Percentiles rank a stretch among this genome's conserved stretches.
Conservation (phyloP, 1,140 invertebrate genomes). For the Bombyx mandarina region DNA sequence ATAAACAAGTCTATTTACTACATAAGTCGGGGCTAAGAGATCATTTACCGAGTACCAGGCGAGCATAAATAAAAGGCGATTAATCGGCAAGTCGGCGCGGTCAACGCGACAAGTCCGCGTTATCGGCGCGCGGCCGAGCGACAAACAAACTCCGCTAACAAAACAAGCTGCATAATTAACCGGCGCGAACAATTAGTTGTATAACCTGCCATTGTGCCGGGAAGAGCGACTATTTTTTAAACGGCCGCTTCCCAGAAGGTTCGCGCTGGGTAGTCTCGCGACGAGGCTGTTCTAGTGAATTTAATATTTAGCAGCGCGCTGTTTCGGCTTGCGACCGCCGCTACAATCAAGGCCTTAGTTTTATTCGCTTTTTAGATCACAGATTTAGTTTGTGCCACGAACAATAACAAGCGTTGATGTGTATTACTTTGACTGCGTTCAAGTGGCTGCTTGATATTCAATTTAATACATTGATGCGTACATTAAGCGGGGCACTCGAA, state of each 20-base stretch:
- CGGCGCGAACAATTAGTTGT: slow-evolving; percentile 66
- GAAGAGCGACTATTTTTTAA: slow-evolving; percentile 32
- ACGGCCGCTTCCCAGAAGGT: slow-evolving; percentile 58
- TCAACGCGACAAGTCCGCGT: slow-evolving; percentile 19
- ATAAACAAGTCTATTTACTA: too few relatives aligned
- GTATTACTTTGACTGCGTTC: not conserved
- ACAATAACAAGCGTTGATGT: slow-evolving; percentile 1
- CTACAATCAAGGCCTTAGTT: slow-evolving; percentile 11
- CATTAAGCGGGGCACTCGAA: slow-evolving; percentile 4
- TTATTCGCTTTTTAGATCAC: too few relatives aligned
- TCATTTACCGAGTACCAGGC: slow-evolving; percentile 7
- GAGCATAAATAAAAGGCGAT: slow-evolving; percentile 19
- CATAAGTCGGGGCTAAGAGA: slow-evolving; percentile 7
- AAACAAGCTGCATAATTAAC: slow-evolving; percentile 57
- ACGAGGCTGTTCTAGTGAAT: slow-evolving; percentile 28
- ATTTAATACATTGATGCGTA: too few relatives aligned
- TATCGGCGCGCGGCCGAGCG: slow-evolving; percentile 17
- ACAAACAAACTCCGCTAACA: slow-evolving; percentile 38
- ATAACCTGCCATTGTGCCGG: slow-evolving; percentile 54
- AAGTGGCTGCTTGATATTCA: too few relatives aligned
- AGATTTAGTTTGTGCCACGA: not conserved
- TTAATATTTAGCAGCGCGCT: slow-evolving; percentile 34
- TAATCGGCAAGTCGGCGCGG: slow-evolving; percentile 35
- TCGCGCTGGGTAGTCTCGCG: slow-evolving; percentile 14
- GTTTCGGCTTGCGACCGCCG: slow-evolving; percentile 15